Percentiles rank a stretch among this genome's conserved stretches.
These are phyloP conservation scores for Spondyliosoma cantharus DNA, from an alignment of 2,797 vertebrate species.

Conservation along the genomic window DNA sequence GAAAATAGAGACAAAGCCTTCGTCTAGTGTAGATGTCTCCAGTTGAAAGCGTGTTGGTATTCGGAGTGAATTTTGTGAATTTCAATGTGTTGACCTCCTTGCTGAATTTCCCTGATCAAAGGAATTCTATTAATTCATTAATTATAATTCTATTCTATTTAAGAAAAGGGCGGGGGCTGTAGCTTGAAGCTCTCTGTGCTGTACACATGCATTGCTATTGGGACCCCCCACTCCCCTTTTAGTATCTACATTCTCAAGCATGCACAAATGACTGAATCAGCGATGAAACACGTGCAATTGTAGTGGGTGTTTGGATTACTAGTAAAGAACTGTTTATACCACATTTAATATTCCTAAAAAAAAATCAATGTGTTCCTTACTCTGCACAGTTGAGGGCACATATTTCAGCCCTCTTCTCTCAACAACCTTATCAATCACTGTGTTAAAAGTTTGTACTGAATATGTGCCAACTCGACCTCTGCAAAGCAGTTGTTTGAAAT, in stretches of 20 bases:
- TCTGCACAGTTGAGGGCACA: background rate
- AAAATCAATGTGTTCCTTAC: background rate
- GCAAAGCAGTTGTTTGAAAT: too few species aligned
- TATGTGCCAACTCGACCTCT: background rate
- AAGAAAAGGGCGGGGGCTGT: background rate
- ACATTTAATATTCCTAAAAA: background rate
- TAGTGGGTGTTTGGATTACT: too few species aligned
- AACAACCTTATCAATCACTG: background rate
- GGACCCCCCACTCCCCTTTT: background rate
- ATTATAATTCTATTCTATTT: too few species aligned
- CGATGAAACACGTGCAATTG: background rate
- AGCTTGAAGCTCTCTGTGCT: background rate
- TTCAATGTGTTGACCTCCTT: background rate
- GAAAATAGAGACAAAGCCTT: too few species aligned
- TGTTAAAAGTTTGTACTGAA: background rate
- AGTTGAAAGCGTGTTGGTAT: background rate
- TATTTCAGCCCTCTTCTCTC: slow-evolving; percentile 5
- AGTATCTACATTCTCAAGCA: background rate
- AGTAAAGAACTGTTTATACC: background rate
- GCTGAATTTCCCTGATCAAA: background rate
- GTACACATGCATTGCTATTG: background rate
- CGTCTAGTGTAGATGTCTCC: background rate
- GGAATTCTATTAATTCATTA: background rate
- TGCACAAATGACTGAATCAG: background rate
- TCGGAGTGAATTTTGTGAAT: background rate